phyloP scores from a whole-genome alignment of 1,140 invertebrate species.

The Mactra quadrangularis region DNA sequence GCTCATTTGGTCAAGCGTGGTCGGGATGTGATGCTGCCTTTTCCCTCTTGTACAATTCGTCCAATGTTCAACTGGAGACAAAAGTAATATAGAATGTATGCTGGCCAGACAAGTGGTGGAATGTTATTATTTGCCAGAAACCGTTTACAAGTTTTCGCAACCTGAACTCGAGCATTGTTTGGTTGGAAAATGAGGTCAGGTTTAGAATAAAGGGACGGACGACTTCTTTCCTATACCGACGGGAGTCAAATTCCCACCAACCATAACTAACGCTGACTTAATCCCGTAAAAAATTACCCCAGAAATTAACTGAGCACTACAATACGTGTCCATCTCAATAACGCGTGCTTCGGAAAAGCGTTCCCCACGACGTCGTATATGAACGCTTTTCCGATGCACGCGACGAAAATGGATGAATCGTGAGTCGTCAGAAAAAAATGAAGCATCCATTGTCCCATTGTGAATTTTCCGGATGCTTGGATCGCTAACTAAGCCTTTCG shows the following conservation, averaged over 20 bases:
- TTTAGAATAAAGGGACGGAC: slow-evolving; percentile 3
- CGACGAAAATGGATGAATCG: neutral
- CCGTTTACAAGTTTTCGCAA: neutral
- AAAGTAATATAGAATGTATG: slow-evolving; percentile 28
- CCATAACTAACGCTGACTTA: slow-evolving; percentile 12
- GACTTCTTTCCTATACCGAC: neutral
- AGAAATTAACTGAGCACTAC: slow-evolving; percentile 11
- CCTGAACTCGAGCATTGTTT: slow-evolving; percentile 1
- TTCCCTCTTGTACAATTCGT: slow-evolving; percentile 30
- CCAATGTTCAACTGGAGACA: slow-evolving; percentile 13
- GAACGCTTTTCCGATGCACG: slow-evolving; percentile 6
- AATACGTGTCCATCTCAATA: neutral
- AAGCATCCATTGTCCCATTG: slow-evolving; percentile 10
- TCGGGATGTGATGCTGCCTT: slow-evolving; percentile 9
- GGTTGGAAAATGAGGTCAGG: slow-evolving; percentile 20
- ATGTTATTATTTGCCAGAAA: neutral
- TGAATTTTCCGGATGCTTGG: slow-evolving; percentile 3
- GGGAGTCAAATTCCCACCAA: slow-evolving; percentile 13
- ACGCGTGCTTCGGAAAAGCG: slow-evolving; percentile 33
- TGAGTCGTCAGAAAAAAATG: slow-evolving; percentile 27
- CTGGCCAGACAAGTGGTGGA: no score
- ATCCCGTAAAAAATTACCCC: slow-evolving; percentile 2
- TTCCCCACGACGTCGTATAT: neutral
- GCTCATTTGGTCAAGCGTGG: neutral
- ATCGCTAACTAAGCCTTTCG: slow-evolving; percentile 8